These are phyloP conservation scores for Sturnira hondurensis DNA, from an alignment of 2,113 vertebrate species.

Conservation along the genomic window DNA sequence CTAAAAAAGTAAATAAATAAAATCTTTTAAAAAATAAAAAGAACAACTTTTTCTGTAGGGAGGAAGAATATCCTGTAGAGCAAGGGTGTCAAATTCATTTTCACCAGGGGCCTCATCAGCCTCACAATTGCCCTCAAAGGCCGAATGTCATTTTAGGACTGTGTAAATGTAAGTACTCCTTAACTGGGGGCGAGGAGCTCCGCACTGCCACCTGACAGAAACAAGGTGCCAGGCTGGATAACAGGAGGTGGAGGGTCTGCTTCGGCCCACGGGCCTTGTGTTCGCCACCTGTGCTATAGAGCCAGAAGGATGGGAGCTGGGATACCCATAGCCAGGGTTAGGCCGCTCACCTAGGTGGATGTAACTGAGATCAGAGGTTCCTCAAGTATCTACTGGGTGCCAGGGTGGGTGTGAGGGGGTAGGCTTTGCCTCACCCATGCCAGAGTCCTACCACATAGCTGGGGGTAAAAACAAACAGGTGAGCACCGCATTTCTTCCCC, in stretches of 20 bases:
- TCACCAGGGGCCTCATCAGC: too few species aligned
- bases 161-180: too few species aligned
- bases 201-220: too few species aligned
- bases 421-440: not conserved
- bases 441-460: not conserved
- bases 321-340: not conserved
- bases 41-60: not conserved
- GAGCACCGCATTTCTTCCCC: not conserved
- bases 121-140: too few species aligned
- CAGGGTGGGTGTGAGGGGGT: not conserved
- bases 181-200: too few species aligned
- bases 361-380: conserved; percentile 8
- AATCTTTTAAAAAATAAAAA: not conserved
- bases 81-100: too few species aligned
- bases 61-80: not conserved
- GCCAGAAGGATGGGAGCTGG: not conserved
- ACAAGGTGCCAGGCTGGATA: too few species aligned
- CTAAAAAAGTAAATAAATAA: too few species aligned
- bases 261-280: too few species aligned
- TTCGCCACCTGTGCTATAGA: not conserved
- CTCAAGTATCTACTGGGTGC: not conserved
- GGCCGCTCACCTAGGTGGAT: not conserved
- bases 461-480: not conserved
- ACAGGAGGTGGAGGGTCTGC: too few species aligned
- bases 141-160: too few species aligned